Conservation (phyloP, 1,140 invertebrate species). For the Hycleus cichorii region DNA sequence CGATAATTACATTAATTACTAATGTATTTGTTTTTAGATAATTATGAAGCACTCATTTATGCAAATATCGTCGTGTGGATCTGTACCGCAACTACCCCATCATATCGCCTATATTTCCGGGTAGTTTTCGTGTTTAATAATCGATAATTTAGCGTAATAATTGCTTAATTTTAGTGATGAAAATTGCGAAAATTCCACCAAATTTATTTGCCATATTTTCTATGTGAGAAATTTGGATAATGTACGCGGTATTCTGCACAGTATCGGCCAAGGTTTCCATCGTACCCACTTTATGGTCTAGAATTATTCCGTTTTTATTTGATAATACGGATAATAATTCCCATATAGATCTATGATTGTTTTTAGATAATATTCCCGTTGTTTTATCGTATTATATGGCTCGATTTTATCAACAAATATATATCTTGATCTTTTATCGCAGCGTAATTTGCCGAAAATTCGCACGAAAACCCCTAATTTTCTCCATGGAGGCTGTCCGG, state of each 20-base stretch:
- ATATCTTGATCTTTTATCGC: too few species aligned
- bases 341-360: too few species aligned
- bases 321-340: neutral
- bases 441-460: too few species aligned
- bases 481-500: too few species aligned
- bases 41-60: conserved; percentile 53
- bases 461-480: too few species aligned
- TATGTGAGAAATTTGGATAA: conserved; percentile 43
- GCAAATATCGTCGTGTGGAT: conserved; percentile 58
- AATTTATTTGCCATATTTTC: conserved; percentile 53
- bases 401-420: too few species aligned
- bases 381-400: too few species aligned
- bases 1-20: neutral
- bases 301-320: neutral
- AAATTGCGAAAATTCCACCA: conserved; percentile 48
- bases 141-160: neutral
- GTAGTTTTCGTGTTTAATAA: conserved; percentile 37
- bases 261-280: conserved; percentile 26
- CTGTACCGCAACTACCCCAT: conserved; percentile 46
- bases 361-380: too few species aligned
- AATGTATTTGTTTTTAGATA: conserved; percentile 30
- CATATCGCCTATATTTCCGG: conserved; percentile 58
- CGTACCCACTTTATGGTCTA: neutral
- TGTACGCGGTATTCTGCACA: conserved; percentile 42
- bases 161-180: conserved; percentile 44